A percentile compares a stretch with the other conserved stretches of the same genome.
These are phyloP conservation scores for Elanoides forficatus DNA, from an alignment of 2,113 vertebrate species.

Conservation along the genomic window DNA sequence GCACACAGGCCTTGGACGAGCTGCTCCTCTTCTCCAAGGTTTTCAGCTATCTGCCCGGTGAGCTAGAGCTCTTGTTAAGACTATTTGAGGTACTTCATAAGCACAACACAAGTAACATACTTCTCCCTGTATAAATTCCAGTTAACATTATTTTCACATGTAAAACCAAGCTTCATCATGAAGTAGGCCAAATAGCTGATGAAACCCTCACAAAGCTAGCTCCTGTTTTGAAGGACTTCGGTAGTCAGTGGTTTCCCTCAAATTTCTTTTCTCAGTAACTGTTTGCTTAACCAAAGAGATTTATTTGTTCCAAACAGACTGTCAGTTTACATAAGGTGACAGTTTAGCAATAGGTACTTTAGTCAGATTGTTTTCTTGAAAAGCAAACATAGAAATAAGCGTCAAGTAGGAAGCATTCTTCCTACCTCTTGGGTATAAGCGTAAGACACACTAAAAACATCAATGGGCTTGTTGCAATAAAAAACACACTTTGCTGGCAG, in stretches of 20 bases:
- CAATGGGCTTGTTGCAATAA: neutral
- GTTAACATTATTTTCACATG: neutral
- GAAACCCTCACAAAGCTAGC: neutral
- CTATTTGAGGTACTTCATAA: neutral
- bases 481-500: neutral
- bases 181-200: neutral
- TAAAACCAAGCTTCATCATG: neutral
- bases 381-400: neutral
- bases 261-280: neutral
- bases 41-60: conserved; percentile 97
- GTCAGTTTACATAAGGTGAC: neutral
- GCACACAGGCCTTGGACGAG: conserved; percentile 96
- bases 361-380: neutral
- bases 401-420: neutral
- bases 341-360: neutral
- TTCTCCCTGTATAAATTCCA: neutral
- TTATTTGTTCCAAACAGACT: neutral
- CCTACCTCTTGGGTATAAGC: neutral
- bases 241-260: neutral
- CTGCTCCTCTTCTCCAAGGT: conserved; percentile 94
- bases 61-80: conserved; percentile 85
- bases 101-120: neutral
- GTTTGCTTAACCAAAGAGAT: neutral
- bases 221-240: fast-evolving
- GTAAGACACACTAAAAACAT: neutral